Evolutionary conservation across 2,113 vertebrate genomes (phyloP), one percentile per base, ranked within the genome.

Genomic region (Cryptoleucopteryx plumbea): DNA sequence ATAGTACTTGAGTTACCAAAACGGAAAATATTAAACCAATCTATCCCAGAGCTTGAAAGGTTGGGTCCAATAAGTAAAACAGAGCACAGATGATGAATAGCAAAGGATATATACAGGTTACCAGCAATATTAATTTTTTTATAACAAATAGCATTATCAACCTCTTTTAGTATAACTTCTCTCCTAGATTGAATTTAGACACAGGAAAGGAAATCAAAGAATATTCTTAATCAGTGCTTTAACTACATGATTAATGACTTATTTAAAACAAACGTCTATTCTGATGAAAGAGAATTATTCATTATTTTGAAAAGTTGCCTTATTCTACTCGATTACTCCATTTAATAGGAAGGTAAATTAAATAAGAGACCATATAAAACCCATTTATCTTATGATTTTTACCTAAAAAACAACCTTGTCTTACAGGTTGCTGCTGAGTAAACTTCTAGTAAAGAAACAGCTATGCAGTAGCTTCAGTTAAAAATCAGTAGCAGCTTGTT

Each of bases 291-390:
- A 96, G 97, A 96, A 97, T 63, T 52, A 53, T 75, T 96, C 68
- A 62, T 96, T 96, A 96, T 91, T 97, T 96, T 92, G 88, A 96
- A 96, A 97, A 97, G 83, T 61, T 97, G 74, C 59, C 84, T 96
- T 94, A 90, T 90, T 90, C 86, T 96, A 80, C 40, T 93, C 94
- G 88, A 97, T 97, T 93, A 93, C 34, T 93, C 68, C 65, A 82
- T 84, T 94, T 98, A 97, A 97, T 73, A 93, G 75, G 70, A 94
- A 96, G 13, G 48, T 89, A 97, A 97, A 98, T 90, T 94, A 85
- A 97, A 94, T 66, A 85, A 95, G 26, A 63, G 42, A 91, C 32
- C 31, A 34, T 68, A 91, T 91, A 92, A 98, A 98, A n/a, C 13
- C 42, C 90, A 97, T 96, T 97, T 97, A 79, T 74, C 70, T 83